Percentiles rank a stretch among this genome's conserved stretches.
Conservation (phyloP, 2,888 invertebrate genomes). For the Halictus quadricinctus region DNA sequence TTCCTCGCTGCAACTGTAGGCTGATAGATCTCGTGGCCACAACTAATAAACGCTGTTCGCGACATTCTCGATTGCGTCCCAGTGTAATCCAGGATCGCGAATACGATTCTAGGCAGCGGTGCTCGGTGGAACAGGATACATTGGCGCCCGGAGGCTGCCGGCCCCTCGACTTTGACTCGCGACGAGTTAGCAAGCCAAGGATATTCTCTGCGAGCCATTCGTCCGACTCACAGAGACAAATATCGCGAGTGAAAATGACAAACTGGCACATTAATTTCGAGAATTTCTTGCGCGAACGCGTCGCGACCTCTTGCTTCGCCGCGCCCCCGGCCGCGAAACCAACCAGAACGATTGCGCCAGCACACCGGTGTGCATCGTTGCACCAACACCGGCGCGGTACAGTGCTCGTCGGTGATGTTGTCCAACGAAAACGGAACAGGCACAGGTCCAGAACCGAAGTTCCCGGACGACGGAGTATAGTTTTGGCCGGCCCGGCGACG, state of each 20-base stretch:
- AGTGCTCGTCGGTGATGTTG: slow-evolving; percentile 21
- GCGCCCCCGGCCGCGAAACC: background rate
- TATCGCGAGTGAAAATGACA: slow-evolving; percentile 75
- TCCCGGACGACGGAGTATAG: background rate
- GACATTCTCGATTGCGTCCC: background rate
- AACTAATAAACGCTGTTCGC: background rate
- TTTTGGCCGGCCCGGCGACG: background rate
- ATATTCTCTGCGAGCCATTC: slow-evolving; percentile 42
- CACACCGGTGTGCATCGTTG: background rate
- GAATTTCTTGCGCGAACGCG: slow-evolving; percentile 68
- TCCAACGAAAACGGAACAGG: slow-evolving; percentile 14
- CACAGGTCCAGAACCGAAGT: slow-evolving; percentile 3
- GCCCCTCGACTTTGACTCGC: slow-evolving; percentile 11
- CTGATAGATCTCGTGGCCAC: background rate
- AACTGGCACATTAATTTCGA: slow-evolving; percentile 74
- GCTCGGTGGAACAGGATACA: background rate
- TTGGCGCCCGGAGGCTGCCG: slow-evolving; percentile 5
- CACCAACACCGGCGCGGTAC: background rate
- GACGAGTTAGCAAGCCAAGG: slow-evolving; percentile 50
- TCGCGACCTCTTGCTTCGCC: slow-evolving; percentile 9
- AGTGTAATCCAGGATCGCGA: background rate
- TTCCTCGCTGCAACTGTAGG: background rate
- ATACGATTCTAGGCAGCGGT: background rate
- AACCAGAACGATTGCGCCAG: background rate
- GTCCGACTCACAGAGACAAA: slow-evolving; percentile 53